phyloP scores from a whole-genome alignment of 2,888 invertebrate genomes.

The Sarcophaga carnaria region DNA sequence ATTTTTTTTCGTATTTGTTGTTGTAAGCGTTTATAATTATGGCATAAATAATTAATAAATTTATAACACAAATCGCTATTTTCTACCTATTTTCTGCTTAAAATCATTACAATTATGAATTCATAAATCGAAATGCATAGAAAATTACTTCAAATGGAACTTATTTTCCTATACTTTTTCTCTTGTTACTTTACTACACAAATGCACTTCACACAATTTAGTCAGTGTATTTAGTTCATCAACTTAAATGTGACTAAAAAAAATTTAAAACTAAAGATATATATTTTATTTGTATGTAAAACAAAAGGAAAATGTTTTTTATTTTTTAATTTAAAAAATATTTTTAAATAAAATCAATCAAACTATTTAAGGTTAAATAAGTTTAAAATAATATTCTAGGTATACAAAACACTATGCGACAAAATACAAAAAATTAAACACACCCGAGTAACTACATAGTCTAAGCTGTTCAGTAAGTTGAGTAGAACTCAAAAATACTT shows the following conservation, averaged over 20 bases:
- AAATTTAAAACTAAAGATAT: neutral
- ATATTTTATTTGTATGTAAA: neutral
- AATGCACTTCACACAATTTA: neutral
- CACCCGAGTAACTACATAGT: too few species aligned
- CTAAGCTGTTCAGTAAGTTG: too few species aligned
- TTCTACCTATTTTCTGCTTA: conserved; percentile 27
- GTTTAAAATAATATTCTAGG: too few species aligned
- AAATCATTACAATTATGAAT: conserved; percentile 39
- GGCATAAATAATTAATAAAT: conserved; percentile 37
- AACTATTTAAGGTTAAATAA: too few species aligned
- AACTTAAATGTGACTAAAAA: neutral
- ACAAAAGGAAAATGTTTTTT: too few species aligned
- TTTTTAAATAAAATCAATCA: too few species aligned
- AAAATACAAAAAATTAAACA: too few species aligned
- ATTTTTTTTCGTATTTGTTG: neutral
- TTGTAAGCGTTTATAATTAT: conserved; percentile 3
- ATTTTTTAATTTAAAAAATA: too few species aligned
- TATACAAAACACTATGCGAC: too few species aligned
- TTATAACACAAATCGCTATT: neutral
- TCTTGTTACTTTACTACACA: neutral
- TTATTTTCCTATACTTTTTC: neutral
- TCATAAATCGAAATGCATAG: conserved; percentile 12
- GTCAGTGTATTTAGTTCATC: neutral
- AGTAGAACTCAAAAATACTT: too few species aligned
- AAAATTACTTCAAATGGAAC: conserved; percentile 15